phyloP scores from a whole-genome alignment of 2,797 vertebrate genomes.

The Coreius guichenoti region DNA sequence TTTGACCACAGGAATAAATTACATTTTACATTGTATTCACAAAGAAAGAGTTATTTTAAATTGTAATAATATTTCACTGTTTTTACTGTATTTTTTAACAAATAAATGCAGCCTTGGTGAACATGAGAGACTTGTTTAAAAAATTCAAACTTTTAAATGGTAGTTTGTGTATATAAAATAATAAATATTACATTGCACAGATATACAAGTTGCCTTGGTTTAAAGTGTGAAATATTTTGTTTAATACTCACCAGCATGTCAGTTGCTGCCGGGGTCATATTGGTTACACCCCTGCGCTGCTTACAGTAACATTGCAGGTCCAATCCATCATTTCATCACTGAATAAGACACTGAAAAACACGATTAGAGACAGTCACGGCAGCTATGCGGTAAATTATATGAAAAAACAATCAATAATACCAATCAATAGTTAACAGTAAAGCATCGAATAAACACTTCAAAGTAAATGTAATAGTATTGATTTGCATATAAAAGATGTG shows the following conservation, averaged over 20 bases:
- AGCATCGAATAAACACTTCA: background rate
- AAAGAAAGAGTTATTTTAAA: too few species aligned
- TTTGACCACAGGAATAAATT: too few species aligned
- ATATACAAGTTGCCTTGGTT: too few species aligned
- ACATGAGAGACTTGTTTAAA: too few species aligned
- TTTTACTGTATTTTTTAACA: too few species aligned
- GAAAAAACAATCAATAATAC: background rate
- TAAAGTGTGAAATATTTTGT: background rate
- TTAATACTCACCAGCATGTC: background rate
- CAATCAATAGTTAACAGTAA: constrained; percentile 6
- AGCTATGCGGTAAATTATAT: background rate
- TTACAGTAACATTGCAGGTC: background rate
- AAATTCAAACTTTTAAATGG: too few species aligned
- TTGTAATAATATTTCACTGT: too few species aligned
- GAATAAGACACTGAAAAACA: background rate
- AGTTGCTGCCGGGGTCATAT: background rate
- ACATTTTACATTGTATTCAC: too few species aligned
- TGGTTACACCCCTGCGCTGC: background rate
- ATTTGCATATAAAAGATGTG: background rate
- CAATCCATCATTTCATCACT: background rate
- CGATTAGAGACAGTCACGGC: background rate
- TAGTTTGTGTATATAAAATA: too few species aligned
- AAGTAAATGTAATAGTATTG: background rate
- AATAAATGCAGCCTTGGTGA: too few species aligned
- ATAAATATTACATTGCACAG: too few species aligned